phyloP scores from a whole-genome alignment of 2,888 invertebrate genomes.

The Pandemis cinnamomeana region DNA sequence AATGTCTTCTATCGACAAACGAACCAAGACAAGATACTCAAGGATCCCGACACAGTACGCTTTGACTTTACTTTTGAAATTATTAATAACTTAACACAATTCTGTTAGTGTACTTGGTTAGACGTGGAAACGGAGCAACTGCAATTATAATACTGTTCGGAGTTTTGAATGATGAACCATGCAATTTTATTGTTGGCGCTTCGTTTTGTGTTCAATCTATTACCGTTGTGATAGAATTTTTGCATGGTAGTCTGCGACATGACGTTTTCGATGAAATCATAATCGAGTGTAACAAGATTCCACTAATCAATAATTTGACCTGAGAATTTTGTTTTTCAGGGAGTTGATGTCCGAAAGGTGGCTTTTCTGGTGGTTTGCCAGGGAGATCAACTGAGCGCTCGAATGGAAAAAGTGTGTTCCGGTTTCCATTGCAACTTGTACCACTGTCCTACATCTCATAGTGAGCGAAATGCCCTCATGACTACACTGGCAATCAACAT shows the following conservation, averaged over 20 bases:
- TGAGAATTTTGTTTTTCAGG: slow-evolving; percentile 75
- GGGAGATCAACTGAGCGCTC: slow-evolving; percentile 92
- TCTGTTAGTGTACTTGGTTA: too few species aligned
- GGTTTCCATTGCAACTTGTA: slow-evolving; percentile 95
- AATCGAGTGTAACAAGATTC: neutral
- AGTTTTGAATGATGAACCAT: too few species aligned
- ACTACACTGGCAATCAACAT: slow-evolving; percentile 90
- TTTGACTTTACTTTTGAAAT: neutral
- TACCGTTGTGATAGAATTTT: too few species aligned
- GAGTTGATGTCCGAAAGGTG: slow-evolving; percentile 91
- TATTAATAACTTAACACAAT: too few species aligned
- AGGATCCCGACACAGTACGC: slow-evolving; percentile 86
- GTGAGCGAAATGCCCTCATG: slow-evolving; percentile 91
- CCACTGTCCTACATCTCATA: slow-evolving; percentile 91
- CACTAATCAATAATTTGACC: neutral
- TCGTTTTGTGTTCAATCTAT: too few species aligned
- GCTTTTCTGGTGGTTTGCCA: slow-evolving; percentile 93
- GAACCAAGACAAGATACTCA: slow-evolving; percentile 89
- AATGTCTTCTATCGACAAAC: slow-evolving; percentile 94
- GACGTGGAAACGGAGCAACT: too few species aligned
- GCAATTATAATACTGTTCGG: too few species aligned
- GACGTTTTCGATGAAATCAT: neutral
- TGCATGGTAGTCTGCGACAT: neutral
- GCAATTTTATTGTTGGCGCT: too few species aligned
- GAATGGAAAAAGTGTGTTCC: slow-evolving; percentile 94